Evolutionary conservation across 2,888 invertebrate species (phyloP), one percentile per base, ranked within the genome.

Genomic region (Salpingus planirostris): DNA sequence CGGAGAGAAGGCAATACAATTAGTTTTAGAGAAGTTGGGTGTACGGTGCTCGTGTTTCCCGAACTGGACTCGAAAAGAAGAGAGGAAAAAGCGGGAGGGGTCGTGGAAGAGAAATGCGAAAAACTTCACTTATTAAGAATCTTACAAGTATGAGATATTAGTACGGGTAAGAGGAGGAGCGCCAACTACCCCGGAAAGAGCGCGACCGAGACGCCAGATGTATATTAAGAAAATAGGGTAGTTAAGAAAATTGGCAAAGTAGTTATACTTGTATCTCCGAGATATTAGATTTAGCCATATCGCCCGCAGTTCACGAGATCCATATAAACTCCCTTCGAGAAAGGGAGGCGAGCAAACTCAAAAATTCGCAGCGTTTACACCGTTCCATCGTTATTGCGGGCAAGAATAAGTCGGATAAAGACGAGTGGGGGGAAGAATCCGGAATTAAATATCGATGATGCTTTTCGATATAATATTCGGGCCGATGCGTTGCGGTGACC

Each of bases 121-220:
- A 60, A 60, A 60, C 50, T 60, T 60, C 54, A 55, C 57, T 59
- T 60, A 60, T 60, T 60, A 60, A 54, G 59, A 54, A 58, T 50
- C 55, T 54, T 57, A 55, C 52, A 54, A 55, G 52, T 54, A 52
- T 43, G 44, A 50, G 55, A 53, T 55, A 59, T 58, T 57, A 58
- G 54, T 46, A 44, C 46, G 42, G 49, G 42, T 39, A 42, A 34
- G 45, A 47, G 18, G 39, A 42, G 43, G 52, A 47, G 28, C 34
- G 38, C 33, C 45, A 49, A 14, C 38, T 42, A 42, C 51, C 46
- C 27, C 36, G 38, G 31, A 40, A 31, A 30, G 38, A 14, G 36
- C 18, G 26, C 30, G 43, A 51, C 27, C 34, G 44, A 38, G 49
- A 54, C 29, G 43, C 35, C 36, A 38, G 41, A 52, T 51, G 47